Base-by-base conservation (phyloP, 2,113 vertebrate genomes). In the Sylvilagus bachmani region DNA sequence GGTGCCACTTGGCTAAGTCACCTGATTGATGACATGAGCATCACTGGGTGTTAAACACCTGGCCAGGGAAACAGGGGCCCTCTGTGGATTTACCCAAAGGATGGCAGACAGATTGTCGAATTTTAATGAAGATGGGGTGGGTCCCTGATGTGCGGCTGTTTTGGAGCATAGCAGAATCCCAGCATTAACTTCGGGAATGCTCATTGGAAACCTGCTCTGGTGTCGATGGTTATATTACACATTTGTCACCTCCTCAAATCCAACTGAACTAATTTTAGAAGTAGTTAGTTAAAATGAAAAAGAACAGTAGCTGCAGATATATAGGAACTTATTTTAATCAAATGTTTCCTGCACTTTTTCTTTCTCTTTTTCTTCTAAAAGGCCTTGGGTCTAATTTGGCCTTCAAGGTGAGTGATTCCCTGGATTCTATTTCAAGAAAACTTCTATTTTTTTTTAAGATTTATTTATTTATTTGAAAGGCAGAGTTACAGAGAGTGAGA, bases 41-140 rank as follows among this genome's bases (percentile, higher is more conserved):
- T 92, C 95, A 78, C 38, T 96, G 98, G 96, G 98, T 97, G 97
- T 95, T 95, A 96, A 98, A 97, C 98, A 98, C 98, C 98, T 98
- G 98, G 95, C 96, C 82, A 94, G 89, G 97, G 94, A 95, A 96
- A 64, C 36, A 83, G 96, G 87, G 78, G 64, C 33, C 81, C 95
- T 98, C 96, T 51, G 61, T 90, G 96, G 69, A 88, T 97, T 98
- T 96, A 74, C 98, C 95, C 87, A 91, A 93, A 97, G 97, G 96
- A 96, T 85, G 91, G 86, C 80, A 97, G 92, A 95, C 98, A 98
- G 97, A 98, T 98, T 97, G 96, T 22, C 1, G 93, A 89, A 89
- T 98, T 97, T 95, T 96, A 97, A 98, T 97, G 96, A 97, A 92
- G 96, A 25, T 3, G 70, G 89, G 89, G 77, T 61, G 73, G 64